Evolutionary conservation across 2,113 vertebrate genomes (phyloP).

Genomic region (Malaclemys terrapin): DNA sequence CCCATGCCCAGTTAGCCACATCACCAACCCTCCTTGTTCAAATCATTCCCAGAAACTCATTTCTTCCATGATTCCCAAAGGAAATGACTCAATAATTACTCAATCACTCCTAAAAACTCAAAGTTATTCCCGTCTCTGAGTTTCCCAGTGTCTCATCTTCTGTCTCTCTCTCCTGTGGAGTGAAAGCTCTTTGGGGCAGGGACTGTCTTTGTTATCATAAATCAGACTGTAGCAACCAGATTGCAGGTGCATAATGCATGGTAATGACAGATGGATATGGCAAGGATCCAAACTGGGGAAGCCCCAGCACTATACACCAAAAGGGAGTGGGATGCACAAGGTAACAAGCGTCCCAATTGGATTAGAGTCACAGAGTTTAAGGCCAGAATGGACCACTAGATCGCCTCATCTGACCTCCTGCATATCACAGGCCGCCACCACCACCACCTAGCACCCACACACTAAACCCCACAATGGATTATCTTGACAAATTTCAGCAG

Average conservation of each 20-base stretch:
- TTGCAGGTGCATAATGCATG: conserved; percentile 1
- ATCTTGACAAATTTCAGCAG: neutral
- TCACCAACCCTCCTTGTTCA: neutral
- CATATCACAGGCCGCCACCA: neutral
- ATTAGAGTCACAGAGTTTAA: neutral
- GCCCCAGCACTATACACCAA: neutral
- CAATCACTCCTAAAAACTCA: accelerated
- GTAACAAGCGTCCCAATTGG: conserved; percentile 1
- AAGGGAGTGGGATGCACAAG: neutral
- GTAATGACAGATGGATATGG: conserved; percentile 7
- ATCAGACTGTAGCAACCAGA: conserved; percentile 26
- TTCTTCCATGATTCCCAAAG: accelerated
- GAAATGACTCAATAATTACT: neutral
- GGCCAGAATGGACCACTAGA: neutral
- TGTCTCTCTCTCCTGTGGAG: neutral
- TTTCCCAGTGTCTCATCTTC: neutral
- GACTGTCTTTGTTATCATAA: conserved; percentile 33
- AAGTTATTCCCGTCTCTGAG: accelerated
- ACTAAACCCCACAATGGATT: neutral
- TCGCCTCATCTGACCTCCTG: neutral
- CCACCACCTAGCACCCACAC: neutral
- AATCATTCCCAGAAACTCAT: neutral
- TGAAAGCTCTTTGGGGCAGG: neutral
- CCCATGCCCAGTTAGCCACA: neutral
- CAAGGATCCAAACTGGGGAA: neutral